Conservation (phyloP, 2,888 invertebrate species). For the Cryptophagus acutangulus region DNA sequence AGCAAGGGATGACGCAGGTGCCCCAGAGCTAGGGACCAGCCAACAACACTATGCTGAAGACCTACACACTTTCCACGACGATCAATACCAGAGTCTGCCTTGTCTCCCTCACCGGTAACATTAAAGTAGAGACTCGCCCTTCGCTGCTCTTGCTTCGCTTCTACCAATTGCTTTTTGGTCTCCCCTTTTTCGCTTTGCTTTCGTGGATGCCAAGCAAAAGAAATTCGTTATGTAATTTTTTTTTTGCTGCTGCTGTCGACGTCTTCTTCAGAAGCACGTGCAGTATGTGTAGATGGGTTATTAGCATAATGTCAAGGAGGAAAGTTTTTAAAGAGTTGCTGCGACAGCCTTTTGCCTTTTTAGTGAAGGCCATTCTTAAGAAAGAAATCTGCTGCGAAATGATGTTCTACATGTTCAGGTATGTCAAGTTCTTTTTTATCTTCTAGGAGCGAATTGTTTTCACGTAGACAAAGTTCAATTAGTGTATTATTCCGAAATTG, state of each 20-base stretch:
- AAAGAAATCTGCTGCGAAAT: constrained; percentile 12
- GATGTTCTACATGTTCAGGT: not conserved
- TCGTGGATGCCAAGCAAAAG: not conserved
- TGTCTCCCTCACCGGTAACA: constrained; percentile 13
- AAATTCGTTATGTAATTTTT: constrained; percentile 6
- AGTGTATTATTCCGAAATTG: too few relatives aligned
- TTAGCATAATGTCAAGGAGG: constrained; percentile 26
- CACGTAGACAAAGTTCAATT: too few relatives aligned
- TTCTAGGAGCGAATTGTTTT: too few relatives aligned
- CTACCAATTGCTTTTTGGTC: constrained; percentile 1
- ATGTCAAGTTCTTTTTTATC: not conserved
- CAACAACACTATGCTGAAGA: constrained; percentile 23
- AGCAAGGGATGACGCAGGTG: constrained; percentile 18
- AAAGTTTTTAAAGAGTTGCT: constrained; percentile 16
- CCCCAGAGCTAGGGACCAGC: constrained; percentile 17
- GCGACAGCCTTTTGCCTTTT: constrained; percentile 22
- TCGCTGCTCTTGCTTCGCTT: too few relatives aligned
- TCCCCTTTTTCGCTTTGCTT: too few relatives aligned
- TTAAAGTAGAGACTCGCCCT: constrained; percentile 5
- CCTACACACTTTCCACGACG: too few relatives aligned
- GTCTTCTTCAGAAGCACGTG: too few relatives aligned
- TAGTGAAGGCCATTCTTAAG: constrained; percentile 22
- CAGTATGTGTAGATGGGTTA: too few relatives aligned
- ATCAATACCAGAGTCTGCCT: constrained; percentile 25
- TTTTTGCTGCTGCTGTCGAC: constrained; percentile 14